A percentile compares a stretch with the other conserved stretches of the same genome.
Conservation (phyloP, 1,140 invertebrate genomes). For the Oryzaephilus surinamensis region DNA sequence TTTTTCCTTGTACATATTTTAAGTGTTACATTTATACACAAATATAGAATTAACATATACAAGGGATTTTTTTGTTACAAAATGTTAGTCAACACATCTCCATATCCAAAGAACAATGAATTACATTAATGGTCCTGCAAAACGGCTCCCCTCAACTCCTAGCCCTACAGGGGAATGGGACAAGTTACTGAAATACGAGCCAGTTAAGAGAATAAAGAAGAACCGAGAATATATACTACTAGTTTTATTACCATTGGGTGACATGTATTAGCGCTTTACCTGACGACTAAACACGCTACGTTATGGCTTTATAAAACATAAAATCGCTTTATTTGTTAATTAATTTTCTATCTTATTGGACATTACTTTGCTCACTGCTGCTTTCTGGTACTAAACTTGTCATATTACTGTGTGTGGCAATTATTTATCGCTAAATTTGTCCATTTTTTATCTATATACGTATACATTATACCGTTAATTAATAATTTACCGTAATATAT, state of each 20-base stretch:
- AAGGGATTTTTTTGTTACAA: too few relatives aligned
- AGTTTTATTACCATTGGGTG: slow-evolving; percentile 29
- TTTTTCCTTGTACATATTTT: too few relatives aligned
- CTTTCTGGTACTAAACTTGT: too few relatives aligned
- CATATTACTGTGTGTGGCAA: too few relatives aligned
- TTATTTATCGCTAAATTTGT: too few relatives aligned
- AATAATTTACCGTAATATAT: too few relatives aligned
- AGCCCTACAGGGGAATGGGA: slow-evolving; percentile 28
- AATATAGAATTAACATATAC: too few relatives aligned
- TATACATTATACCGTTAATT: too few relatives aligned
- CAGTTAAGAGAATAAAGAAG: slow-evolving; percentile 34
- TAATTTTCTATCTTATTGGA: slow-evolving; percentile 30
- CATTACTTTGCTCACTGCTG: slow-evolving; percentile 13
- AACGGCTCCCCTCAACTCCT: slow-evolving; percentile 28
- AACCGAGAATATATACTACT: slow-evolving; percentile 27
- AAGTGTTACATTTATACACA: too few relatives aligned
- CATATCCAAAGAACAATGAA: slow-evolving; percentile 31
- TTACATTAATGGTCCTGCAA: slow-evolving; percentile 34
- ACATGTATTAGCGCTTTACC: slow-evolving; percentile 32
- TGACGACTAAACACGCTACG: slow-evolving; percentile 24
- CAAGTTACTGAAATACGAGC: slow-evolving; percentile 31
- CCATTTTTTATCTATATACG: too few relatives aligned
- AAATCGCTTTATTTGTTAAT: slow-evolving; percentile 33
- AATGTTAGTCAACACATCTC: too few relatives aligned
- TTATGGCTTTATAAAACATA: slow-evolving; percentile 26